Evolutionary conservation across 2,888 invertebrate genomes (phyloP).

Genomic region (Tridacna crocea): DNA sequence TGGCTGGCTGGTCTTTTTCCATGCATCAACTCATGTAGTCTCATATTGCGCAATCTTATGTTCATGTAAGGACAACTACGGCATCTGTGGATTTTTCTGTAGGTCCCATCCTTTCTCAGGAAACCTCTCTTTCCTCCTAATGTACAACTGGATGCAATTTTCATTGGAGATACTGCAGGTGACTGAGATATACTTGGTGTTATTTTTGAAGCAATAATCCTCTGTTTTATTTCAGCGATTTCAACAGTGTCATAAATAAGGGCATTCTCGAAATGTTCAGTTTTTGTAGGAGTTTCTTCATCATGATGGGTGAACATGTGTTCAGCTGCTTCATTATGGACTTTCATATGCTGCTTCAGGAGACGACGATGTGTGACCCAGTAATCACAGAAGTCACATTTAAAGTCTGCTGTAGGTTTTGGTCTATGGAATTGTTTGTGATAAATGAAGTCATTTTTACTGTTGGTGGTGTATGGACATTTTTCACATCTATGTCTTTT

Average conservation of each 20-base stretch:
- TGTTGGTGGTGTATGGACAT: constrained; percentile 94
- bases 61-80: constrained; percentile 93
- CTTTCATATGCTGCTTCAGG: constrained; percentile 92
- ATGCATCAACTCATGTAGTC: constrained; percentile 94
- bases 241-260: constrained; percentile 77
- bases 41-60: constrained; percentile 91
- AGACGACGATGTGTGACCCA: constrained; percentile 91
- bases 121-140: constrained; percentile 76
- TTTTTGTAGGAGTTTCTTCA: constrained; percentile 75
- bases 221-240: constrained; percentile 80
- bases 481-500: constrained; percentile 91
- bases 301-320: not conserved
- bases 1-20: constrained; percentile 82
- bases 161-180: constrained; percentile 76
- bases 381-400: constrained; percentile 92
- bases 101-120: constrained; percentile 76
- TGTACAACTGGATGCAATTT: constrained; percentile 70
- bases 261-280: constrained; percentile 74
- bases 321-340: constrained; percentile 85
- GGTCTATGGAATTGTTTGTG: constrained; percentile 94
- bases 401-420: constrained; percentile 89
- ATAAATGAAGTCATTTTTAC: constrained; percentile 93
- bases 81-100: constrained; percentile 93
- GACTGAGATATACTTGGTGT: constrained; percentile 76
- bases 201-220: constrained; percentile 80